Evolutionary conservation across 1,140 invertebrate genomes (phyloP).

Genomic region (Ganaspis sp.): DNA sequence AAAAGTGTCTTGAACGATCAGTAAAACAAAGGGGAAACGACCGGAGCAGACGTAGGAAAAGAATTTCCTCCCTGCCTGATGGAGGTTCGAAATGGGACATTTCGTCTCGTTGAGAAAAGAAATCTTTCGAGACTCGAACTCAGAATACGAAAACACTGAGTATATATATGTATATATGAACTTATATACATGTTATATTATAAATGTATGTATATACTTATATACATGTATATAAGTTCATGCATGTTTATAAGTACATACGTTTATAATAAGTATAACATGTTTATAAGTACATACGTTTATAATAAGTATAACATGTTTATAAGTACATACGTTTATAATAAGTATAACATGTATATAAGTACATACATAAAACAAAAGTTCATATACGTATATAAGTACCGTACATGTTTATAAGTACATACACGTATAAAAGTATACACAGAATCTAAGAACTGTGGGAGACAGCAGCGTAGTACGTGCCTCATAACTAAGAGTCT

Average conservation of each 20-base stretch:
- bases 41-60: neutral
- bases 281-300: too few relatives aligned
- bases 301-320: too few relatives aligned
- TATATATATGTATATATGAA: neutral
- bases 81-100: neutral
- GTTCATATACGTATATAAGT: neutral
- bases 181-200: too few relatives aligned
- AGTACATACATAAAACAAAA: too few relatives aligned
- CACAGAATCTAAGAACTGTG: conserved; percentile 2
- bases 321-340: too few relatives aligned
- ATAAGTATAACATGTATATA: too few relatives aligned
- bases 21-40: conserved; percentile 8
- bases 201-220: too few relatives aligned
- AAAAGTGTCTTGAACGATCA: conserved; percentile 21
- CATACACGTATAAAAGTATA: neutral
- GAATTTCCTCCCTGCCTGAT: neutral
- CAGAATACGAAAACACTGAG: neutral
- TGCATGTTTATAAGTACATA: too few relatives aligned
- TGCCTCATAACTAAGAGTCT: conserved; percentile 17
- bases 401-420: neutral
- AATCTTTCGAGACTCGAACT: conserved; percentile 15
- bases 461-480: conserved; percentile 15
- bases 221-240: too few relatives aligned
- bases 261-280: too few relatives aligned
- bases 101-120: neutral